These are phyloP conservation scores for Alviniconcha strummeri DNA, from an alignment of 2,888 invertebrate species.

Conservation along the genomic window DNA sequence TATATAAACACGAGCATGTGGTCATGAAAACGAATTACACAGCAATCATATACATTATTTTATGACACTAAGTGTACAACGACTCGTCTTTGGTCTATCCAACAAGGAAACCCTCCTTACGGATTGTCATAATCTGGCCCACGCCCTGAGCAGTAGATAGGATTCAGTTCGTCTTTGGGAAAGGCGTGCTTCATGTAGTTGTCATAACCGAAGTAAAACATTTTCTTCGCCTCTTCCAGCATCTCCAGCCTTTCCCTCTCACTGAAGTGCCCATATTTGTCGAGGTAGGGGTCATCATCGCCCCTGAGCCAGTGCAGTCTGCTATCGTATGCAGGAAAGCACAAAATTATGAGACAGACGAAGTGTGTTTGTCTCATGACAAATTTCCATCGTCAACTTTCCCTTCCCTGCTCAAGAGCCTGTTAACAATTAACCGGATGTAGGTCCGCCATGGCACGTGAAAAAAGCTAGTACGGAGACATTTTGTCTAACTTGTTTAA, in stretches of 20 bases:
- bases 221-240: constrained; percentile 74
- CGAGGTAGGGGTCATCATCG: constrained; percentile 54
- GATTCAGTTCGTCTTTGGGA: constrained; percentile 80
- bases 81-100: too few relatives aligned
- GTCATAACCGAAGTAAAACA: constrained; percentile 79
- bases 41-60: too few relatives aligned
- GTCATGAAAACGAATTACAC: too few relatives aligned
- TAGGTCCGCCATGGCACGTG: constrained; percentile 13
- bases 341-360: constrained; percentile 15
- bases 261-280: constrained; percentile 68
- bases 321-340: constrained; percentile 9
- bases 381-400: constrained; percentile 29
- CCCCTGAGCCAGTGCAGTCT: constrained; percentile 30
- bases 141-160: constrained; percentile 79
- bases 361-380: constrained; percentile 26
- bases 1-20: too few relatives aligned
- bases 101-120: constrained; percentile 68
- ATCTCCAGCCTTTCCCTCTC: constrained; percentile 67
- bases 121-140: constrained; percentile 80
- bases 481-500: not conserved
- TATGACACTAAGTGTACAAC: too few relatives aligned
- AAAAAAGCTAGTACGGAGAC: constrained; percentile 8
- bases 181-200: constrained; percentile 80
- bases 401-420: constrained; percentile 7
- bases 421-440: constrained; percentile 7